Percentiles rank a stretch among this genome's conserved stretches.
These are phyloP conservation scores for Caenorhabditis zanzibari DNA, from an alignment of 2,888 invertebrate species.

Conservation along the genomic window DNA sequence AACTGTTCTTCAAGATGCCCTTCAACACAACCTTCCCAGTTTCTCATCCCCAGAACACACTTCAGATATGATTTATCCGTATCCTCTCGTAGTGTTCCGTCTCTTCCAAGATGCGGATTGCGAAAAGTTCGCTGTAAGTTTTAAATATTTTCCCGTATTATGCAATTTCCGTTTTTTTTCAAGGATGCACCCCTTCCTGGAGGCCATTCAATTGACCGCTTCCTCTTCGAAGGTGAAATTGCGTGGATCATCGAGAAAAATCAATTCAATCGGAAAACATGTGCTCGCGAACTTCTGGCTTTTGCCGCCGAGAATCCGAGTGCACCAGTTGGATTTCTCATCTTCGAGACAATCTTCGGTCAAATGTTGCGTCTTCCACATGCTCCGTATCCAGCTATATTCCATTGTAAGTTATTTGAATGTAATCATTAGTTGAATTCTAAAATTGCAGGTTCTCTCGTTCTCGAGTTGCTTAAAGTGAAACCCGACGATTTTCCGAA, in stretches of 20 bases:
- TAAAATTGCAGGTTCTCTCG: constrained; percentile 89
- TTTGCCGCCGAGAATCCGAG: constrained; percentile 90
- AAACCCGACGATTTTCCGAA: constrained; percentile 98
- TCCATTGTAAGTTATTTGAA: constrained; percentile 59
- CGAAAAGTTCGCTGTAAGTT: constrained; percentile 87
- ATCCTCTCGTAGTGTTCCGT: constrained; percentile 94
- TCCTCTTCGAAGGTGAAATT: constrained; percentile 97
- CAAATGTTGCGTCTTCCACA: constrained; percentile 93
- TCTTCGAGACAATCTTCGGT: constrained; percentile 90
- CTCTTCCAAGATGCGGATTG: constrained; percentile 99
- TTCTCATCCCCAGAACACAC: constrained; percentile 95
- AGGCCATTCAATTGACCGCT: constrained; percentile 96
- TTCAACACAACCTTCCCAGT: constrained; percentile 93
- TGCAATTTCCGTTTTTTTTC: not conserved
- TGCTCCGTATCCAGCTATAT: constrained; percentile 87
- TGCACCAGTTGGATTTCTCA: constrained; percentile 97
- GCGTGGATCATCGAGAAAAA: constrained; percentile 94
- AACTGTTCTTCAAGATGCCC: constrained; percentile 94
- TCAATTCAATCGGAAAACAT: constrained; percentile 93
- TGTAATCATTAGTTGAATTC: not conserved
- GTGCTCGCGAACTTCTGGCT: constrained; percentile 93
- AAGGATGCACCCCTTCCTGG: constrained; percentile 88
- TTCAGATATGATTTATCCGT: constrained; percentile 92
- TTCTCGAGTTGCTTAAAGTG: constrained; percentile 97
- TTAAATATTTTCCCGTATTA: not conserved